Conservation (phyloP, 2,797 vertebrate genomes). For the Xenops minutus region DNA sequence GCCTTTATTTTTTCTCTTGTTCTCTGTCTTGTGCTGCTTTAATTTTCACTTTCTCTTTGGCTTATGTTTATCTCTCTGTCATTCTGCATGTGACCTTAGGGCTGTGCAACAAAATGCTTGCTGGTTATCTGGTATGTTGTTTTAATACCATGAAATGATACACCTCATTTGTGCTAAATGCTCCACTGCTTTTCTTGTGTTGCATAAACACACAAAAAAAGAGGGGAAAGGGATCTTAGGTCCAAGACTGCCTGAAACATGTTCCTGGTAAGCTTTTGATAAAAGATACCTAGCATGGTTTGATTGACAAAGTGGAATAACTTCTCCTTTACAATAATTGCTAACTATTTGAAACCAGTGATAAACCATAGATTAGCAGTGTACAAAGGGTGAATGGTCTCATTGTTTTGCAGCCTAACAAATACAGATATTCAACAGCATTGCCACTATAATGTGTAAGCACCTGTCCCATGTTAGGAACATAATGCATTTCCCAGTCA, state of each 20-base stretch:
- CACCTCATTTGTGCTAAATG: neutral
- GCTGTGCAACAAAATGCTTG: neutral
- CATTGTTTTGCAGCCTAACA: neutral
- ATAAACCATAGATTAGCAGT: neutral
- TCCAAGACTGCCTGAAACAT: neutral
- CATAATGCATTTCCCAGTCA: neutral
- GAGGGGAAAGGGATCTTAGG: neutral
- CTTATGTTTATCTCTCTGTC: neutral
- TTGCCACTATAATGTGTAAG: neutral
- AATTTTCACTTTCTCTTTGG: constrained; percentile 46
- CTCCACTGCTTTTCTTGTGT: neutral
- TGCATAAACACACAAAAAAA: neutral
- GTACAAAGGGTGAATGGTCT: neutral
- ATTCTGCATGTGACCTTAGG: neutral
- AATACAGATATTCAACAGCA: neutral
- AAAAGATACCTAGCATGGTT: neutral
- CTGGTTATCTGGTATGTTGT: neutral
- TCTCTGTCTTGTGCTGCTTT: neutral
- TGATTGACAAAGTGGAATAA: neutral
- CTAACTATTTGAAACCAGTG: neutral
- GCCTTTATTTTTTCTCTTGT: neutral
- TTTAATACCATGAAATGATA: neutral
- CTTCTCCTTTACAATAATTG: neutral
- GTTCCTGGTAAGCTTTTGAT: neutral
- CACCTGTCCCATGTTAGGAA: neutral